Evolutionary conservation across 2,888 invertebrate species (phyloP).

Genomic region (Aporophyla lueneburgensis): DNA sequence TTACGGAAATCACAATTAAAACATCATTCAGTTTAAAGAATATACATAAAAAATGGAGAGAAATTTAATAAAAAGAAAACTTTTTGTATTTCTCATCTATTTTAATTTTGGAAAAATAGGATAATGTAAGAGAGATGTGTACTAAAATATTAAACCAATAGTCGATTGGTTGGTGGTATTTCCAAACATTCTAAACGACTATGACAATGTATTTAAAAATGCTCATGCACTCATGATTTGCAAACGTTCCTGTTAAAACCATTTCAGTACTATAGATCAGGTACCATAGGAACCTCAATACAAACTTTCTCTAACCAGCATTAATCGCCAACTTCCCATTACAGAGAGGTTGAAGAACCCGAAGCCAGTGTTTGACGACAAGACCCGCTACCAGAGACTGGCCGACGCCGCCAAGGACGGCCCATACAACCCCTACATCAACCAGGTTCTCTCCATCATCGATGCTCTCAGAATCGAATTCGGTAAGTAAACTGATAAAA

Average conservation of each 20-base stretch:
- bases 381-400: constrained; percentile 75
- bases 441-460: constrained; percentile 59
- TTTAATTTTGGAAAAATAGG: no score
- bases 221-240: neutral
- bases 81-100: no score
- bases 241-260: neutral
- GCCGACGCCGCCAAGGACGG: constrained; percentile 65
- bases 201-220: neutral
- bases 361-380: constrained; percentile 81
- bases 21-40: no score
- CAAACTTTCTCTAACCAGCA: neutral
- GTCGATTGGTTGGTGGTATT: no score
- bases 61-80: neutral
- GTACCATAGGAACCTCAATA: neutral
- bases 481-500: constrained; percentile 70
- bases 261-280: neutral
- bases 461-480: constrained; percentile 67
- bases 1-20: neutral
- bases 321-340: constrained; percentile 32
- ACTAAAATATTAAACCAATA: no score
- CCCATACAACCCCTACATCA: constrained; percentile 60
- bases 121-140: no score
- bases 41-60: neutral
- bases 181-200: neutral
- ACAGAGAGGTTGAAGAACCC: constrained; percentile 86